Percentiles rank a stretch among this genome's conserved stretches.
These are phyloP conservation scores for Lonchura striata DNA, from an alignment of 2,113 vertebrate genomes.

Conservation along the genomic window DNA sequence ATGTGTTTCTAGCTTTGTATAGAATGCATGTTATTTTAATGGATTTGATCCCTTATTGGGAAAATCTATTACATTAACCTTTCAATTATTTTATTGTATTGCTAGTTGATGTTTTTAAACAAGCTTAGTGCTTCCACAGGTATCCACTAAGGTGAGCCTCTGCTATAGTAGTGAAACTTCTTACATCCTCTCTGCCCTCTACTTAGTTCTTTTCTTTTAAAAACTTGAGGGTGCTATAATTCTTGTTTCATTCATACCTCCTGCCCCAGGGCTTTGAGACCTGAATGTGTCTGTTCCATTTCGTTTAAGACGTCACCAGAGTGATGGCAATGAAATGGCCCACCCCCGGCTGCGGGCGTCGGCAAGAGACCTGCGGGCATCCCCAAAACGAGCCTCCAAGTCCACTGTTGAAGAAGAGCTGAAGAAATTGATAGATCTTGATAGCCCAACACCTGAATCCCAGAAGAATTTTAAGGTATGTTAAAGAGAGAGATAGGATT, in stretches of 20 bases:
- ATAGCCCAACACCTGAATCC: slow-evolving; percentile 82
- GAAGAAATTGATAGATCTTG: slow-evolving; percentile 86
- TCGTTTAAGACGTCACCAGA: slow-evolving; percentile 87
- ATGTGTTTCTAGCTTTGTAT: not conserved
- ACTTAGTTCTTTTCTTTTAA: not conserved
- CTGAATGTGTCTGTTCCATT: slow-evolving; percentile 51
- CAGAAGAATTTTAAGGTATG: slow-evolving; percentile 89
- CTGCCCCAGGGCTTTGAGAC: not conserved
- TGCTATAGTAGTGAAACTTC: not conserved
- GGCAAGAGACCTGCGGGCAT: slow-evolving; percentile 87
- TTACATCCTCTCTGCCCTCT: not conserved
- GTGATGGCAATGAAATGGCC: slow-evolving; percentile 84
- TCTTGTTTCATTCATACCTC: not conserved
- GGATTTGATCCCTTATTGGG: not conserved
- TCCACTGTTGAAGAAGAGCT: slow-evolving; percentile 93
- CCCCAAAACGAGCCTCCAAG: slow-evolving; percentile 85
- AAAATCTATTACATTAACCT: not conserved
- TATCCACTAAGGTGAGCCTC: not conserved
- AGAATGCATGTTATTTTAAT: not conserved
- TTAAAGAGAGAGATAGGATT: not conserved
- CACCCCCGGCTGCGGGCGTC: slow-evolving; percentile 84
- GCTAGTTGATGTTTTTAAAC: not conserved
- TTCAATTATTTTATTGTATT: not conserved
- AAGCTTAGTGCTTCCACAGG: slow-evolving; percentile 32
- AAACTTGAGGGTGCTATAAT: not conserved